Conservation (phyloP, 2,113 vertebrate genomes). For the Syrrhaptes paradoxus region DNA sequence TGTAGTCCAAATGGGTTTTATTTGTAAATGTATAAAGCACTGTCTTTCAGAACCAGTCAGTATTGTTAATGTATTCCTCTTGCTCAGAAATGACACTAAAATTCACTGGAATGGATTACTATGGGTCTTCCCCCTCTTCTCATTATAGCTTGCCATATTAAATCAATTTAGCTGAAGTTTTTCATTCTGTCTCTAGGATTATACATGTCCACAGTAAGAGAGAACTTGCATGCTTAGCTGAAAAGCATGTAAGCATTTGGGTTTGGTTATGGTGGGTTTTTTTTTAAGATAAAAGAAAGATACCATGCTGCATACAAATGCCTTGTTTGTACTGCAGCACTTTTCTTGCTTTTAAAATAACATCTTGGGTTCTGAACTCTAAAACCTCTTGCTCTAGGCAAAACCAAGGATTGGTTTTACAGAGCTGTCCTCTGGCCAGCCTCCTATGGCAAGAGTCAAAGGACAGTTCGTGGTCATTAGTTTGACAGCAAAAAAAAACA, state of each 20-base stretch:
- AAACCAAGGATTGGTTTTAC: not conserved
- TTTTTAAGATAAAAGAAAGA: not conserved
- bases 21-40: not conserved
- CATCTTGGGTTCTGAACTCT: not conserved
- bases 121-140: not conserved
- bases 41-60: not conserved
- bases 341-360: slow-evolving; percentile 1
- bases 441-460: not conserved
- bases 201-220: not conserved
- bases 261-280: not conserved
- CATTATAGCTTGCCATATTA: not conserved
- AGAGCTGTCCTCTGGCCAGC: not conserved
- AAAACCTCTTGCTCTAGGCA: not conserved
- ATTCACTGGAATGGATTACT: not conserved
- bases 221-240: not conserved
- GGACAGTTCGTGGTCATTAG: not conserved
- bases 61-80: not conserved
- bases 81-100: not conserved
- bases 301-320: not conserved
- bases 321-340: not conserved
- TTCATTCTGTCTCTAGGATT: not conserved
- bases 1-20: not conserved
- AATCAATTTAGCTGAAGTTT: not conserved
- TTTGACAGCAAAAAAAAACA: not conserved
- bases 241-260: not conserved